Evolutionary conservation across 1,140 invertebrate genomes (phyloP).

Genomic region (Leptopilina clavipes): DNA sequence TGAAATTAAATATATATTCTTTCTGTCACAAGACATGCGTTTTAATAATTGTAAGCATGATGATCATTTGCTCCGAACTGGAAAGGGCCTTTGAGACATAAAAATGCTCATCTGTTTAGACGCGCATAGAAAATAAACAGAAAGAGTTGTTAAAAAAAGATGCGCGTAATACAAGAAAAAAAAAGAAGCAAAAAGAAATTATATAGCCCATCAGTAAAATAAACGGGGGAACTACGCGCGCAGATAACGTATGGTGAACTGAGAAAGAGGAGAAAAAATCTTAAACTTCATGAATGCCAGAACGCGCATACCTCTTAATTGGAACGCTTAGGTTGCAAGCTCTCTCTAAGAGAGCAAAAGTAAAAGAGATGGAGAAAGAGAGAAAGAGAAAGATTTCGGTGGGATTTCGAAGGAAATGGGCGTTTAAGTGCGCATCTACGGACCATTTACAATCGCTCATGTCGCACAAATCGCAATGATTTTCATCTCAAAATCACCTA

Average conservation of each 20-base stretch:
- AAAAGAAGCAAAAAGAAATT: conserved; percentile 13
- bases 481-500: conserved; percentile 49
- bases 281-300: conserved; percentile 66
- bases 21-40: no score
- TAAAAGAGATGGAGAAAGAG: conserved; percentile 66
- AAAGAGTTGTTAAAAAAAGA: conserved; percentile 32
- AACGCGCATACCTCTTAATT: conserved; percentile 74
- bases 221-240: neutral
- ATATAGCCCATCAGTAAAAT: neutral
- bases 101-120: conserved; percentile 56
- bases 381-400: conserved; percentile 38
- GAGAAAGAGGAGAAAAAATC: conserved; percentile 56
- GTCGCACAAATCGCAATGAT: conserved; percentile 34
- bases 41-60: no score
- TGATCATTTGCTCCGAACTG: no score
- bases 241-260: conserved; percentile 47
- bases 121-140: conserved; percentile 47
- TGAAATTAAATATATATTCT: no score
- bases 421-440: neutral
- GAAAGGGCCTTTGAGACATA: no score
- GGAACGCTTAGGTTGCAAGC: conserved; percentile 70
- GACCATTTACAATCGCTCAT: neutral
- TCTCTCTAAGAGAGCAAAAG: conserved; percentile 57
- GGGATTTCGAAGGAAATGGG: neutral
- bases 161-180: conserved; percentile 20